phyloP scores from a whole-genome alignment of 2,797 vertebrate species.

The Brachymystax lenok region DNA sequence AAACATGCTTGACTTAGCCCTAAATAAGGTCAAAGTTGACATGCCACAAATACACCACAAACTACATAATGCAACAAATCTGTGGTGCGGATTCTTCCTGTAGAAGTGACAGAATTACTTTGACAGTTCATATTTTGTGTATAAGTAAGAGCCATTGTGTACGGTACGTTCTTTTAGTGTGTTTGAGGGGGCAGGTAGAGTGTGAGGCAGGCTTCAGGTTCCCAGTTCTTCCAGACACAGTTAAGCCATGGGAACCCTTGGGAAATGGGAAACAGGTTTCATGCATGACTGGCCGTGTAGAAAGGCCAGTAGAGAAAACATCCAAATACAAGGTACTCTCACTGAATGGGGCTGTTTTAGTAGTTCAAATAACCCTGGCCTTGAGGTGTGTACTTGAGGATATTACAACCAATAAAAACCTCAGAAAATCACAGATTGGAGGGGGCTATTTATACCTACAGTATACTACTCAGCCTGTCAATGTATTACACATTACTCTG shows the following conservation, averaged over 20 bases:
- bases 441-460: background rate
- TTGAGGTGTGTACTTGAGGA: background rate
- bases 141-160: constrained; percentile 9
- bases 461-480: too few species aligned
- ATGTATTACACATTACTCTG: too few species aligned
- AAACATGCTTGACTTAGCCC: constrained; percentile 8
- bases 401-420: background rate
- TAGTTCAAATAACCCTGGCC: background rate
- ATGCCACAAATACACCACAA: background rate
- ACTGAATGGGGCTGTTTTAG: background rate
- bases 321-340: constrained; percentile 14
- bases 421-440: background rate
- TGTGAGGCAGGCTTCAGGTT: constrained; percentile 14
- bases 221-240: constrained; percentile 40
- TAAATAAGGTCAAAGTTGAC: background rate
- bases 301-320: constrained; percentile 34
- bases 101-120: too few species aligned
- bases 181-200: constrained; percentile 1
- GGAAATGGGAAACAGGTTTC: constrained; percentile 42
- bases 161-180: constrained; percentile 16
- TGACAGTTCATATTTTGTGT: too few species aligned
- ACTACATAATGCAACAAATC: background rate
- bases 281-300: constrained; percentile 46
- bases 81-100: constrained; percentile 16
- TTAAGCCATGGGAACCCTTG: constrained; percentile 57